Base-by-base conservation (phyloP, 2,113 vertebrate genomes). In the Symphodus melops region DNA sequence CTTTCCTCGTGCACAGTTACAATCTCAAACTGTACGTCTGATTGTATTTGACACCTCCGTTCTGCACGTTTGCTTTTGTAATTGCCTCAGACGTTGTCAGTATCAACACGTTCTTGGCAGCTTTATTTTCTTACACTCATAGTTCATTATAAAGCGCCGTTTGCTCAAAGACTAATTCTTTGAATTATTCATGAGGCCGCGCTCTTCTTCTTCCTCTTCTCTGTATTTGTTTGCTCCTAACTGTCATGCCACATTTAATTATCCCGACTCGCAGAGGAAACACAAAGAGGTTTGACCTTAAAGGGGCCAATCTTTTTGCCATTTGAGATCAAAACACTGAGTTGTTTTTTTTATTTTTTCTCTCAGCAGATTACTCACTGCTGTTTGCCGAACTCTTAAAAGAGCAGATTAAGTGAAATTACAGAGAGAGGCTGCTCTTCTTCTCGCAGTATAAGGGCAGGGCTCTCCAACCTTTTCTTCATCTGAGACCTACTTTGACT, bases 161-260 rank as follows among this genome's bases (percentile, higher is more conserved):
- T 83, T 70, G 68, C 64, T 63, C 33, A 72, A 73, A 83, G 56
- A 84, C 60, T 53, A 25, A 75, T 53, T 51, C 9, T 46, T 4
- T 92, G 73, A 86, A 90, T 89, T 77, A 90, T 92, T 87, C 86
- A 90, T 86, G 68, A 71, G 39, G 19, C 68, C 68, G 28, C 69
- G 17, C 57, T 76, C 52, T 68, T 84, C 72, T 79, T 63, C 62
- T 79, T 28, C 52, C 66, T 83, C 72, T 79, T 67, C 62, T 80
- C 70, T 66, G 58, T 70, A 83, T 84, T 59, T 69, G 54, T 73
- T 78, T 64, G 19, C 77, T 74, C 46, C 46, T 21, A 83, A 77
- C 77, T 77, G 79, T 77, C 74, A 68, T 8, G 46, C 57, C 44
- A 60, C 23, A 82, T 86, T 89, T 79, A 88, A 86, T 88, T 86